Conservation (phyloP, 2,888 invertebrate genomes). For the Phaedon cochleariae region DNA sequence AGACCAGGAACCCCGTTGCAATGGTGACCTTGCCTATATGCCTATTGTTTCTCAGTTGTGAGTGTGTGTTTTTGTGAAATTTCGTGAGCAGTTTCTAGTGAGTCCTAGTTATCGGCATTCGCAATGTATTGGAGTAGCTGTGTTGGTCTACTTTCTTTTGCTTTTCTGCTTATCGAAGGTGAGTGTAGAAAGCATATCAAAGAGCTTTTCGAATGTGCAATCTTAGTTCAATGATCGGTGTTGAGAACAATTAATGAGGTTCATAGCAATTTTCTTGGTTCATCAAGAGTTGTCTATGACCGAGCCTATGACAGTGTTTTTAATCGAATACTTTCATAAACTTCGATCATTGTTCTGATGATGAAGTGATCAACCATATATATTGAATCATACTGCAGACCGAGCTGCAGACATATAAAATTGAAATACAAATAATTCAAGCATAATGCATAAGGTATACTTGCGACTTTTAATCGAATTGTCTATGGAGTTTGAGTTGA, state of each 20-base stretch:
- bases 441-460: no score
- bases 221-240: neutral
- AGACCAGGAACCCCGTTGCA: slow-evolving; percentile 26
- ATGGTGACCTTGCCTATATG: neutral
- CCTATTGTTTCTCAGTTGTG: neutral
- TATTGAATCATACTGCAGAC: no score
- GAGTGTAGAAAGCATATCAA: slow-evolving; percentile 47
- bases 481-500: no score
- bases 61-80: slow-evolving; percentile 18
- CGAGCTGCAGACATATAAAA: no score
- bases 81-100: neutral
- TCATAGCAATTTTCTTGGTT: neutral
- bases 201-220: slow-evolving; percentile 15
- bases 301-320: no score
- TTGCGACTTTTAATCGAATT: no score
- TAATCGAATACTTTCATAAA: no score
- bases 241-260: neutral
- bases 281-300: neutral
- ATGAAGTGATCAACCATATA: no score
- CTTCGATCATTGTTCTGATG: no score
- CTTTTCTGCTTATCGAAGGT: slow-evolving; percentile 49
- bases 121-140: slow-evolving; percentile 46
- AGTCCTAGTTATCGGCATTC: slow-evolving; percentile 18
- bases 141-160: slow-evolving; percentile 51
- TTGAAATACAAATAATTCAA: no score